These are phyloP conservation scores for Charadrius vociferus DNA, from an alignment of 2,113 vertebrate species.

Conservation along the genomic window DNA sequence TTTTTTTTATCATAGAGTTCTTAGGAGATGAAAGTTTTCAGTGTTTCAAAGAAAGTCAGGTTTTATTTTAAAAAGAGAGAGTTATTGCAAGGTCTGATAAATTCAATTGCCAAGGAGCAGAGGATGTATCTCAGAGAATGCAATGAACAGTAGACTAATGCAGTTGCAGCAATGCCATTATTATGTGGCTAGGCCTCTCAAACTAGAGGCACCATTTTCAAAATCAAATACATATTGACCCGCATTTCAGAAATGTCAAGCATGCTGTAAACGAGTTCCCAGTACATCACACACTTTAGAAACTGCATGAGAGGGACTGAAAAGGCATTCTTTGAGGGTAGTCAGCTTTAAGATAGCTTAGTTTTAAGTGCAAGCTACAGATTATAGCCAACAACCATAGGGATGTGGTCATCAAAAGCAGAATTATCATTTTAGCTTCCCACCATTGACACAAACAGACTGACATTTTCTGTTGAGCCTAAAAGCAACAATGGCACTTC, in stretches of 20 bases:
- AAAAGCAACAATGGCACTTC: neutral
- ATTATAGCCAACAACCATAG: neutral
- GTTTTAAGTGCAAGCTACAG: neutral
- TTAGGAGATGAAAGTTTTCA: neutral
- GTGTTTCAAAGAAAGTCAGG: neutral
- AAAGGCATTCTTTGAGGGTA: neutral
- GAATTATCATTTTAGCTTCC: neutral
- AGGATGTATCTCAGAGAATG: neutral
- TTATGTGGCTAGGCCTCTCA: neutral
- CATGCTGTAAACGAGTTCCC: neutral
- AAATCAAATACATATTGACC: conserved; percentile 33
- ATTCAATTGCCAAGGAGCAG: neutral
- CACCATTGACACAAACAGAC: neutral
- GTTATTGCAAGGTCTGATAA: neutral
- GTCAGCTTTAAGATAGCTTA: neutral
- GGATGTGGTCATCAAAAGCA: neutral
- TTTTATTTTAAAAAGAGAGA: neutral
- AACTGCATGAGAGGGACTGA: neutral
- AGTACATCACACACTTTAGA: neutral
- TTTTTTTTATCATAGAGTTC: neutral
- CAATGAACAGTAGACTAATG: neutral
- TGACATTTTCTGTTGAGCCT: neutral
- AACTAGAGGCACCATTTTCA: neutral
- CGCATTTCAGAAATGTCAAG: conserved; percentile 15
- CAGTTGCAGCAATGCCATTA: neutral